A percentile compares a stretch with the other conserved stretches of the same genome.
Evolutionary conservation across 2,888 invertebrate genomes (phyloP).

Genomic region (Neria commutata): DNA sequence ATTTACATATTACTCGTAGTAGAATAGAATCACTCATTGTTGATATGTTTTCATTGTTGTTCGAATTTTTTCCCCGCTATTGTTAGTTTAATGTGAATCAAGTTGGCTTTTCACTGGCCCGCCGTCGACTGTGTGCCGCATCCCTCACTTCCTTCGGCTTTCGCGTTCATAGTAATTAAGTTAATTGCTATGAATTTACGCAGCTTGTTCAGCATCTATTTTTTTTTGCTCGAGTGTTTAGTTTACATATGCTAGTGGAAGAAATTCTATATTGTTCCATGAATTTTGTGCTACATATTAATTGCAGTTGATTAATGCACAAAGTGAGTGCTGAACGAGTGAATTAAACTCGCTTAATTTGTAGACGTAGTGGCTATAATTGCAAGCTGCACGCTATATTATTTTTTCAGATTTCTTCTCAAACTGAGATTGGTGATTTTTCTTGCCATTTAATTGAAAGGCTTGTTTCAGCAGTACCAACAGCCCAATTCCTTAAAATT

Average conservation of each 20-base stretch:
- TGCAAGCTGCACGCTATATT: too few species aligned
- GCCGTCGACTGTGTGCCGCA: neutral
- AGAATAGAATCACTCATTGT: neutral
- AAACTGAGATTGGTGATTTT: too few species aligned
- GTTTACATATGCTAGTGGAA: neutral
- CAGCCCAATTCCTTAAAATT: too few species aligned
- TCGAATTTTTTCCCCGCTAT: neutral
- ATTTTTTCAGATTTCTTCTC: too few species aligned
- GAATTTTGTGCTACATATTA: too few species aligned
- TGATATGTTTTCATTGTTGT: slow-evolving; percentile 15
- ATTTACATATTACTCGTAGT: neutral
- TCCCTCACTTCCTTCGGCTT: neutral
- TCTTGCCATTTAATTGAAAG: too few species aligned
- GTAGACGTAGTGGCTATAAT: too few species aligned
- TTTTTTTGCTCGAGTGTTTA: neutral
- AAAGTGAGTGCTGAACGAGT: too few species aligned
- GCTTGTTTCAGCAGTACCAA: too few species aligned
- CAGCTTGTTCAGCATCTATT: slow-evolving; percentile 8
- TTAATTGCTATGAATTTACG: slow-evolving; percentile 25
- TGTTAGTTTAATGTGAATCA: slow-evolving; percentile 2
- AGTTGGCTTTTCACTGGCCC: neutral
- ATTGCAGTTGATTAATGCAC: too few species aligned
- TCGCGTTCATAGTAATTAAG: slow-evolving; percentile 16
- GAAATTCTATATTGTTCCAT: too few species aligned
- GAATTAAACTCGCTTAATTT: too few species aligned